Base-by-base conservation (phyloP, 2,888 invertebrate genomes). In the Archaeoteleia sp. region DNA sequence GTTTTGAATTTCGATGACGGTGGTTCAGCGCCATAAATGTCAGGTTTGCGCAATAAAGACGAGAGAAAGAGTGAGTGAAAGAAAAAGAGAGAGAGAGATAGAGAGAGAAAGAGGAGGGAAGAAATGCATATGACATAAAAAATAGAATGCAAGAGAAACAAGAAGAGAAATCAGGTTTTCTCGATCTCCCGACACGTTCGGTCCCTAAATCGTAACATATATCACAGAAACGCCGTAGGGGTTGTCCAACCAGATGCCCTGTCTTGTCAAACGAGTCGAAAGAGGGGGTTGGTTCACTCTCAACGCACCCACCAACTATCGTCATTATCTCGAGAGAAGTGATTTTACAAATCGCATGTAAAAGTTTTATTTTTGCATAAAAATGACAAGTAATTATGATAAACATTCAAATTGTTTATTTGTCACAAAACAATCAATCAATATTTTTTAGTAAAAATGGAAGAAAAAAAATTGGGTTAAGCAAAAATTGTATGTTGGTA, bases 1-100 rank as follows among this genome's bases (percentile, higher is more conserved):
- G 70, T 61, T 57, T 67, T 66, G 66, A 67, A 58, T 72, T 55
- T 68, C 73, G 68, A 69, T 72, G 80, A 78, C 75, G 78, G 75
- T 75, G 78, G 80, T 81, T 75, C 77, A 70, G 78, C 78, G 79
- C 78, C 79, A 78, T 81, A 81, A 82, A 80, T 77, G 81, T 81
- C 81, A 73, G 57, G 63, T 70, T 73, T 54, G 76, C 77, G 74
- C 75, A 78, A 81, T 80, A 81, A 80, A 81, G 74, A 76, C 72
- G 73, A 71, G 61, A 65, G 53, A 60, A 66, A 51, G 66, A 66
- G 15, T 1, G 40, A 40, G 14, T 7, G 49, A 35, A 43, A 15
- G 17, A 20, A 43, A 29, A 27, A 14, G 17, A 25, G 35, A 34
- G 25, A 1, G 29, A 12, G 17, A 35, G 25, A 7, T 15, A n/a